Base-by-base conservation (phyloP, 2,113 vertebrate genomes). In the Puma concolor region DNA sequence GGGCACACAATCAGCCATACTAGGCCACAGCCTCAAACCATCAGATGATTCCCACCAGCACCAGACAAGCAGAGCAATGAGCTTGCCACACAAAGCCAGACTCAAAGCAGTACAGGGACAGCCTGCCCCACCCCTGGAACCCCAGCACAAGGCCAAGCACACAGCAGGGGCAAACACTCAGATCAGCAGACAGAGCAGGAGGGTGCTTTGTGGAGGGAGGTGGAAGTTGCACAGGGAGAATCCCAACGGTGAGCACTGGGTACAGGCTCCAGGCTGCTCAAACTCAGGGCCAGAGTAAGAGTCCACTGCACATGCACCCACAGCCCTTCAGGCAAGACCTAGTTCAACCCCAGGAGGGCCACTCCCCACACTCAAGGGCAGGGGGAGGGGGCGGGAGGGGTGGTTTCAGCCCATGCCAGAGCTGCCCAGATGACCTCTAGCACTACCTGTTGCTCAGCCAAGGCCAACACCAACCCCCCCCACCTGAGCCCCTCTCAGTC, bases 1-100 rank as follows among this genome's bases (percentile, higher is more conserved):
- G n/a, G 88, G 38, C 0, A 1, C 80, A 80, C 64, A 88, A 33
- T 96, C 94, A 97, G 96, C 92, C 94, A 97, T 87, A 92, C 92
- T 44, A 52, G 77, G 69, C 86, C 81, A 79, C 63, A 97, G 95
- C 74, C 80, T 76, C 83, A 90, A 94, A 91, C 93, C 79, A 72
- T 41, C 44, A 33, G 50, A 67, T 11, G 63, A 82, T 71, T n/a
- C 89, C 90, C 88, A 83, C 69, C 88, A 91, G 81, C 89, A 83
- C 48, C 83, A 97, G 67, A 23, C 71, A 91, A 82, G 4, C 89
- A 81, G 2, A n/a, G 72, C 81, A 91, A 63, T 15, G 21, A 88
- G 90, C 87, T 74, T 50, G 91, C 88, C 60, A 77, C 57, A 50
- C 11, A 25, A 21, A 76, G 81, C 90, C 91, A 94, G 95, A 57